A percentile compares a stretch with the other conserved stretches of the same genome.
Evolutionary conservation across 2,797 vertebrate genomes (phyloP).

Genomic region (Hafferia zeledoni): DNA sequence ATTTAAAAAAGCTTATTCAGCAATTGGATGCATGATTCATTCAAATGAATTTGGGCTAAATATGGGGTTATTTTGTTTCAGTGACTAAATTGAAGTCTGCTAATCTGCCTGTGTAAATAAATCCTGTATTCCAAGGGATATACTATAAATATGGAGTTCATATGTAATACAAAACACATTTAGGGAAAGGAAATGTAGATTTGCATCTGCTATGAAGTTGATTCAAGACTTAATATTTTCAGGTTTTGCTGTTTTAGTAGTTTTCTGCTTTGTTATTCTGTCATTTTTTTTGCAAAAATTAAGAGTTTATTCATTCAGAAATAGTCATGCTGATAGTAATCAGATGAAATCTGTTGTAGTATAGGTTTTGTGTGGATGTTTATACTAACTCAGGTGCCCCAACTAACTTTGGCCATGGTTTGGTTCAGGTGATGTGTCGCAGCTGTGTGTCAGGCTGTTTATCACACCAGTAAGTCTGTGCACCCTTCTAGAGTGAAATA

Average conservation of each 20-base stretch:
- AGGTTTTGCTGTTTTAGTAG: background rate
- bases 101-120: background rate
- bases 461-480: background rate
- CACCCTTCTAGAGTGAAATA: background rate
- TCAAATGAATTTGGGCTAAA: background rate
- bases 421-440: background rate
- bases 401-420: background rate
- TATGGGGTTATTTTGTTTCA: background rate
- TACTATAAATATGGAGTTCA: background rate
- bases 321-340: background rate
- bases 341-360: background rate
- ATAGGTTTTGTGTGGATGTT: background rate
- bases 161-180: background rate
- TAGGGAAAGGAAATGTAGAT: background rate
- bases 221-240: background rate
- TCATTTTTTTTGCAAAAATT: background rate
- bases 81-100: background rate
- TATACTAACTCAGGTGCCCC: background rate
- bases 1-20: background rate
- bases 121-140: background rate
- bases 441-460: background rate
- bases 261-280: background rate
- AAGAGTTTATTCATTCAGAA: background rate
- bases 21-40: background rate
- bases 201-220: background rate